A percentile compares a stretch with the other conserved stretches of the same genome.
phyloP scores from a whole-genome alignment of 2,888 invertebrate species.

The Drosophila kuntzei region DNA sequence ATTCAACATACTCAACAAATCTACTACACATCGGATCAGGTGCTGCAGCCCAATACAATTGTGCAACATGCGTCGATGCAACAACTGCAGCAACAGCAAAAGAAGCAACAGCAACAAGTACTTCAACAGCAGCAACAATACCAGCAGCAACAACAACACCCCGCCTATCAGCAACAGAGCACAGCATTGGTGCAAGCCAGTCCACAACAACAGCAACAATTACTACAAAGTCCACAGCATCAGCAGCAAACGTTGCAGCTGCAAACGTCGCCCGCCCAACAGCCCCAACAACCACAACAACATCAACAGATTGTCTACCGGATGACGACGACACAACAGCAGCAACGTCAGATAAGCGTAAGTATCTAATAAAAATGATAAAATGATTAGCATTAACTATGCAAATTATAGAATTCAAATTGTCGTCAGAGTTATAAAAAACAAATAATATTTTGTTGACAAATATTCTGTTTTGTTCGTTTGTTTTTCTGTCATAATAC shows the following conservation, averaged over 20 bases:
- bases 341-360: constrained; percentile 69
- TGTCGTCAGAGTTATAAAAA: neutral
- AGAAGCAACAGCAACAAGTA: constrained; percentile 59
- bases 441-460: neutral
- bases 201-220: constrained; percentile 73
- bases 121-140: constrained; percentile 71
- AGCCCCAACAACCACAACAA: constrained; percentile 63
- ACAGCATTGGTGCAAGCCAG: constrained; percentile 65
- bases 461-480: neutral
- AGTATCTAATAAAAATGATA: constrained; percentile 23
- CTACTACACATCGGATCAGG: constrained; percentile 82
- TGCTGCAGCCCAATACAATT: constrained; percentile 78
- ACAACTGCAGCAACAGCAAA: constrained; percentile 66
- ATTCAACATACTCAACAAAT: constrained; percentile 78
- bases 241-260: constrained; percentile 74
- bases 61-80: constrained; percentile 77
- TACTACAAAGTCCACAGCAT: constrained; percentile 67
- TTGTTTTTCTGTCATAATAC: neutral
- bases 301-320: constrained; percentile 78
- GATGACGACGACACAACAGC: constrained; percentile 72
- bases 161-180: constrained; percentile 66
- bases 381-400: neutral
- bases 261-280: constrained; percentile 62
- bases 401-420: neutral
- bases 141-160: constrained; percentile 65